These are phyloP conservation scores for Mesitornis unicolor DNA, from an alignment of 2,113 vertebrate genomes.

Conservation along the genomic window DNA sequence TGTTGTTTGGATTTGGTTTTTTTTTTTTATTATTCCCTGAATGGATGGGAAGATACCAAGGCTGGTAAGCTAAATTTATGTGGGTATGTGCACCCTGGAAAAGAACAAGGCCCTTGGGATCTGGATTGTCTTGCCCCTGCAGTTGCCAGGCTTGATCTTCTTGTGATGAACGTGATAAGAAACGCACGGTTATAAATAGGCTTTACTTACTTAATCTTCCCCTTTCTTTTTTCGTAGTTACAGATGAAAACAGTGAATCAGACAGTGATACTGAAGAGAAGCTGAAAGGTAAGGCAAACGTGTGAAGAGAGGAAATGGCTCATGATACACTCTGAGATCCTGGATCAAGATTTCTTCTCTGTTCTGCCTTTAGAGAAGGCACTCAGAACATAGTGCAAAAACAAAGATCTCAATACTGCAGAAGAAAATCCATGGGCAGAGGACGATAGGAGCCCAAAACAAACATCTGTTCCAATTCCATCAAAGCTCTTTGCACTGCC, in stretches of 20 bases:
- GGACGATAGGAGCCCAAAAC: background rate
- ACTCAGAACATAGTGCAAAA: background rate
- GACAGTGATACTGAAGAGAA: conserved; percentile 97
- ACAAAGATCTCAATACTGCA: background rate
- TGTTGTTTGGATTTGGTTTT: background rate
- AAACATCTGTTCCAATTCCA: background rate
- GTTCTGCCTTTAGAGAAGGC: background rate
- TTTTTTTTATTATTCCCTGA: background rate
- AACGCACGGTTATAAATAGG: background rate
- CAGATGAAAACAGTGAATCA: conserved; percentile 95
- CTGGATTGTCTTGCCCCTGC: background rate
- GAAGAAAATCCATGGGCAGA: background rate
- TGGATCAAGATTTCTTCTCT: background rate
- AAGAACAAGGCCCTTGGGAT: background rate
- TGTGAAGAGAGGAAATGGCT: background rate
- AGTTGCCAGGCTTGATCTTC: background rate
- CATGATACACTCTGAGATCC: background rate
- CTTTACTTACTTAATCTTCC: background rate
- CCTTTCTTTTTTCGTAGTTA: conserved; percentile 71
- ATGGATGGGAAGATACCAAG: background rate
- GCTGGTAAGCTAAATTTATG: background rate
- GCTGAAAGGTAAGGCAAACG: conserved; percentile 83
- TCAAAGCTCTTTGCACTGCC: background rate
- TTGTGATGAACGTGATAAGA: background rate
- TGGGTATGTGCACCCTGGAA: background rate